These are phyloP conservation scores for Sebastiscus albofasciatus DNA, from an alignment of 2,797 vertebrate species.

Conservation along the genomic window DNA sequence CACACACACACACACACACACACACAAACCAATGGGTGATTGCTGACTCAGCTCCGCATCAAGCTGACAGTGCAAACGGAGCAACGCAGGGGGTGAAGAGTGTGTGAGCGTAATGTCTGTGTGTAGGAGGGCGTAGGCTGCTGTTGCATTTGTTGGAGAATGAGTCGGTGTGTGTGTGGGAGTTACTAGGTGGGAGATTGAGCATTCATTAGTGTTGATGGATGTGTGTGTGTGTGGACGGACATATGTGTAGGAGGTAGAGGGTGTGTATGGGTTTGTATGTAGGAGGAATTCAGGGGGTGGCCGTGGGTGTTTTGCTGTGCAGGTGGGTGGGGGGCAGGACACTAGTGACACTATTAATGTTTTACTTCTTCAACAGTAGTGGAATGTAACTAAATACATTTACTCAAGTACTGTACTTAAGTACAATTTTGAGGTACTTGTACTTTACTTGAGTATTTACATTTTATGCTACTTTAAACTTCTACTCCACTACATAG, in stretches of 20 bases:
- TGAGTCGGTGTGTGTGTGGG: slow-evolving; percentile 54
- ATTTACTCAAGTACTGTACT: too few relatives aligned
- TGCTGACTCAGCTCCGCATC: slow-evolving; percentile 69
- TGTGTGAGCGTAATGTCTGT: slow-evolving; percentile 38
- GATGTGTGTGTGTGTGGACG: slow-evolving; percentile 59
- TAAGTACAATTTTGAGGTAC: too few relatives aligned
- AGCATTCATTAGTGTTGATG: slow-evolving; percentile 65
- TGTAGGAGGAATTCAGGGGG: slow-evolving; percentile 58
- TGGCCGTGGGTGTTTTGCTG: slow-evolving; percentile 44
- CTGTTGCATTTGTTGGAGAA: slow-evolving; percentile 43
- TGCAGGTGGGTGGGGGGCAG: background rate
- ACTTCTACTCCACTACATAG: too few relatives aligned
- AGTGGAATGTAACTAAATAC: too few relatives aligned
- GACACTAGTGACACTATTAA: background rate
- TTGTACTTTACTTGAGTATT: too few relatives aligned
- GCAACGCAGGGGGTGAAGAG: slow-evolving; percentile 54
- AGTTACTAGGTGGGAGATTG: slow-evolving; percentile 57
- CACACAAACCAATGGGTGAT: slow-evolving; percentile 36
- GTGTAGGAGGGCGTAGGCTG: slow-evolving; percentile 36
- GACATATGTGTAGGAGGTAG: slow-evolving; percentile 48
- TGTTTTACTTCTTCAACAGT: background rate
- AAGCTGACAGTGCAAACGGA: slow-evolving; percentile 70
- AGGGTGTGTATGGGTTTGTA: slow-evolving; percentile 44
- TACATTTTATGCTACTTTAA: too few relatives aligned
- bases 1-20: slow-evolving; percentile 10